These are phyloP conservation scores for Fabriciana adippe DNA, from an alignment of 2,888 invertebrate species.

Conservation along the genomic window DNA sequence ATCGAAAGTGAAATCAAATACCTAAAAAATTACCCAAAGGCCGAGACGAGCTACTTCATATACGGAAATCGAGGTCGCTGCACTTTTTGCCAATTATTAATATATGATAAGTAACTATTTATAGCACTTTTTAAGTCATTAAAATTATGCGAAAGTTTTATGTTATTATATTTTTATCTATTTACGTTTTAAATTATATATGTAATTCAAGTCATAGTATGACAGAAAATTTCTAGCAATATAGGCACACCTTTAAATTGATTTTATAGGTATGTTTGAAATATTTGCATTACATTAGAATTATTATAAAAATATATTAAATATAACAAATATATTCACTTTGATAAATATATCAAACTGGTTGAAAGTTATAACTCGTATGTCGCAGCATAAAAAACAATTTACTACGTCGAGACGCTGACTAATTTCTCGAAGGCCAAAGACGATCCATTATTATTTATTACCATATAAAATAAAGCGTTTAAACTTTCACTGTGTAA, in stretches of 20 bases:
- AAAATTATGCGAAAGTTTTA: slow-evolving; percentile 12
- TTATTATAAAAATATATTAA: not conserved
- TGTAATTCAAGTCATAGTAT: not conserved
- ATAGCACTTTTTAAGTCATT: slow-evolving; percentile 8
- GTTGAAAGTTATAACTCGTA: slow-evolving; percentile 9
- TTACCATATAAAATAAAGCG: slow-evolving; percentile 68
- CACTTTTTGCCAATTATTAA: slow-evolving; percentile 26
- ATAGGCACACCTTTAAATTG: not conserved
- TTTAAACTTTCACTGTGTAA: slow-evolving; percentile 42
- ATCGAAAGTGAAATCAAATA: slow-evolving; percentile 45
- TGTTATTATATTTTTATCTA: not conserved
- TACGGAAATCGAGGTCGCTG: slow-evolving; percentile 31
- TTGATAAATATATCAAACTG: slow-evolving; percentile 9
- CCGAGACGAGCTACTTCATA: slow-evolving; percentile 29
- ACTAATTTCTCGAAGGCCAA: slow-evolving; percentile 78
- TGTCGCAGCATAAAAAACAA: slow-evolving; percentile 45
- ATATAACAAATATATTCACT: not conserved
- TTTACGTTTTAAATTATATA: slow-evolving; percentile 13
- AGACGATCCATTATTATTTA: slow-evolving; percentile 79
- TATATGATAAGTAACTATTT: slow-evolving; percentile 14
- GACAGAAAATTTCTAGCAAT: not conserved
- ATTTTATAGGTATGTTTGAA: not conserved
- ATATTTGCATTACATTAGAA: not conserved
- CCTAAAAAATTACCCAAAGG: slow-evolving; percentile 35
- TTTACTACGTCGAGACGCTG: slow-evolving; percentile 59